Evolutionary conservation across 2,113 vertebrate species (phyloP).

Genomic region (Excalfactoria chinensis): DNA sequence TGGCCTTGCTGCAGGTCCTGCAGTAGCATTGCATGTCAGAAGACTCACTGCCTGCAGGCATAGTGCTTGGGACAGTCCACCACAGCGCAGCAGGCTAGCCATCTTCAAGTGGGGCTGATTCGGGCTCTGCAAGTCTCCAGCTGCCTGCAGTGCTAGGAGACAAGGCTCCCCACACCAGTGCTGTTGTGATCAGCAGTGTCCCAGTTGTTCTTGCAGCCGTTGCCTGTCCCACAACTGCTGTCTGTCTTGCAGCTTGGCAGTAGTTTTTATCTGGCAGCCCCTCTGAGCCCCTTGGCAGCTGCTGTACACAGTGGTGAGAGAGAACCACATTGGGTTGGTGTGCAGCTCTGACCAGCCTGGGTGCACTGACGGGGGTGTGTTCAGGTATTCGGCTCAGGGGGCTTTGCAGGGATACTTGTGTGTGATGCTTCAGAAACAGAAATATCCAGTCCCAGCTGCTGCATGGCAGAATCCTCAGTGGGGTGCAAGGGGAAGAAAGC

Average conservation of each 20-base stretch:
- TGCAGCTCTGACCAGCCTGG: not conserved
- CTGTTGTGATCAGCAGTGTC: not conserved
- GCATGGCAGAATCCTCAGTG: not conserved
- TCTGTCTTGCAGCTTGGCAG: not conserved
- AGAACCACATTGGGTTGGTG: not conserved
- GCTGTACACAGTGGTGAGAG: accelerated
- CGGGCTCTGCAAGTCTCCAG: not conserved
- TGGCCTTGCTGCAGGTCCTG: not conserved
- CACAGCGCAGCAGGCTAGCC: not conserved
- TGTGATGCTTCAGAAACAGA: not conserved
- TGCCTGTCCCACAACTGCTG: not conserved
- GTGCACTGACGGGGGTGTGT: not conserved
- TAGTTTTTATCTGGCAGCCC: not conserved
- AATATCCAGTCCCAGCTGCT: not conserved
- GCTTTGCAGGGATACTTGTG: not conserved
- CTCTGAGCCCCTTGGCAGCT: not conserved
- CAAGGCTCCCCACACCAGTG: not conserved
- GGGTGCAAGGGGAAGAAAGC: accelerated
- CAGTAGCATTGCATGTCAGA: not conserved
- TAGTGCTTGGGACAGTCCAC: not conserved
- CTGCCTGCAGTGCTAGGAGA: accelerated
- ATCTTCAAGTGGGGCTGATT: accelerated
- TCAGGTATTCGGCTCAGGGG: not conserved
- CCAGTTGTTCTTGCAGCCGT: accelerated
- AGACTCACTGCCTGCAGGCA: not conserved